Conservation (phyloP, 2,113 vertebrate species). For the Grammatotria lemairii region DNA sequence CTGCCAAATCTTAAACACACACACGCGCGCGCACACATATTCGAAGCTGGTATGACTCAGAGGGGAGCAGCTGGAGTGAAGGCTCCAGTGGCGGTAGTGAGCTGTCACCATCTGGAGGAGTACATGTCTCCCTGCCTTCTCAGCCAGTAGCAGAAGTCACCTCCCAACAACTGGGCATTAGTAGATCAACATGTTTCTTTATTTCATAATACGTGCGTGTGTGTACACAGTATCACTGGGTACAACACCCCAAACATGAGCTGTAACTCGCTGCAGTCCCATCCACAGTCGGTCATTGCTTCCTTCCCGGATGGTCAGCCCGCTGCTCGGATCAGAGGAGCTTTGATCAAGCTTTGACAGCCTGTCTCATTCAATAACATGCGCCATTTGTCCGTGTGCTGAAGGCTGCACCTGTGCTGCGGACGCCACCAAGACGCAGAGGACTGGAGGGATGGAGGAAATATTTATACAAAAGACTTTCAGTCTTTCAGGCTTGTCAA, state of each 20-base stretch:
- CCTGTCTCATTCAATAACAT: constrained; percentile 32
- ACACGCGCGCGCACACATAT: not conserved
- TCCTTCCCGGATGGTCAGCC: not conserved
- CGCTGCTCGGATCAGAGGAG: constrained; percentile 21
- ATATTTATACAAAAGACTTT: constrained; percentile 3
- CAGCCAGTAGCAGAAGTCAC: constrained; percentile 38
- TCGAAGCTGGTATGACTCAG: constrained; percentile 54
- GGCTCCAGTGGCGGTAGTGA: constrained; percentile 50
- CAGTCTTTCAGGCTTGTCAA: not conserved
- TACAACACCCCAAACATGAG: not conserved
- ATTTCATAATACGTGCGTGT: not conserved
- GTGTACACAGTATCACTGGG: not conserved
- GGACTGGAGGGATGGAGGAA: not conserved
- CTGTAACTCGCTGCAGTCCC: not conserved
- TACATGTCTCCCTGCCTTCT: constrained; percentile 37
- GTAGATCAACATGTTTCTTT: constrained; percentile 22
- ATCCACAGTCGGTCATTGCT: not conserved
- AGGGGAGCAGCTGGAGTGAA: constrained; percentile 66
- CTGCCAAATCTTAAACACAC: constrained; percentile 1
- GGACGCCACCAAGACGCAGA: not conserved
- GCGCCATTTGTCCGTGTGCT: constrained; percentile 20
- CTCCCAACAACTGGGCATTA: constrained; percentile 4
- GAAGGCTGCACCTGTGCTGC: constrained; percentile 18
- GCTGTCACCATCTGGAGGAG: constrained; percentile 68
- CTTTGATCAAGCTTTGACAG: constrained; percentile 40